Base-by-base conservation (phyloP, 2,797 vertebrate species). In the Lepus oiostolus region DNA sequence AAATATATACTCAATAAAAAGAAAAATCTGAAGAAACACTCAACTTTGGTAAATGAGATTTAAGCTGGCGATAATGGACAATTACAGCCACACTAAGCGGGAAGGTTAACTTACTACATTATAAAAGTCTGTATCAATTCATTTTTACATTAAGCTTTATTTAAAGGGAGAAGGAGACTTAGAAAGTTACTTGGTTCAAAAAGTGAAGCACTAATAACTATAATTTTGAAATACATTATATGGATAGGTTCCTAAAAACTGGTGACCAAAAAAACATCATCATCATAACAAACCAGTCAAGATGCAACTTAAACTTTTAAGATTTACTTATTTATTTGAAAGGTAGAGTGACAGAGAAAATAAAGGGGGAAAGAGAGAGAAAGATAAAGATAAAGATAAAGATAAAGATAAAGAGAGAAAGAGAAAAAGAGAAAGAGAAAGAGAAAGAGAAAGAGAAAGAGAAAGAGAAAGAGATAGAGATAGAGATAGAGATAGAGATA, bases 141-240 rank as follows among this genome's bases (percentile, higher is more conserved):
- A 24, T 76, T 75, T 93, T 62, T 50, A 71, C 71, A 7, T 79
- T 47, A 85, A 62, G 28, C 30, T 85, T 76, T 72, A 68, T 21
- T 85, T 70, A 65, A 92, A 60, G 21, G 3, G 26, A 1, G 0
- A 11, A 6, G 52, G 22, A 11, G 3, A 24, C 81, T 76, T 17
- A 47, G 19, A 86, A 96, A 54, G 4, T n/a, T 58, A 80, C 42
- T 50, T 91, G 19, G 17, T 72, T 87, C 30, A 92, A 92, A 89
- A 65, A 92, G 80, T 52, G 68, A 93, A 68, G 68, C 5, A 75
- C 26, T 35, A 89, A 75, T 21, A 65, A 86, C 6, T 30, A 22
- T 22, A 93, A 82, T 79, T 38, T 90, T 67, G 63, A 63, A 92
- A 83, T 38, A 92, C 6, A 7, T 80, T 42, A 79, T 16, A 67